Conservation (phyloP, 2,888 invertebrate genomes). For the Ochropacha duplaris region DNA sequence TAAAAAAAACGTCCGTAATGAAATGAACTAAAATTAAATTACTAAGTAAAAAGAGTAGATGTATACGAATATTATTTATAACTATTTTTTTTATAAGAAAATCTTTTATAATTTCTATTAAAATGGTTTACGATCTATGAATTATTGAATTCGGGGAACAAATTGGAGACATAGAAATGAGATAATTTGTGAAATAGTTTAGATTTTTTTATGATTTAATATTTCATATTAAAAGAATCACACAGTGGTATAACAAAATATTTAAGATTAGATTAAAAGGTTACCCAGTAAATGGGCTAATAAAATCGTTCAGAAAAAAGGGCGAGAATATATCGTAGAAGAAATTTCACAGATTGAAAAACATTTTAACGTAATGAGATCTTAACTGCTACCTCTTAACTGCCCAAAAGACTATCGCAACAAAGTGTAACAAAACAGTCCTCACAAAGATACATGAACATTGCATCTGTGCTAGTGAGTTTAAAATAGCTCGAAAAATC, state of each 20-base stretch:
- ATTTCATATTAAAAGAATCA: not conserved
- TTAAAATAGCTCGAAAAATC: not conserved
- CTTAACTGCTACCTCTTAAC: conserved; percentile 8
- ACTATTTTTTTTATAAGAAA: not conserved
- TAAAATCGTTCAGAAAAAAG: not conserved
- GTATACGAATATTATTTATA: not conserved
- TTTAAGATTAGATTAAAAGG: not conserved
- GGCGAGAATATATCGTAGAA: not conserved
- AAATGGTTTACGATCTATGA: not conserved
- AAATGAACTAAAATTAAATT: conserved; percentile 3
- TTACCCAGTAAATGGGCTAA: not conserved
- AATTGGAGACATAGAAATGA: not conserved
- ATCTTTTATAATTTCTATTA: not conserved
- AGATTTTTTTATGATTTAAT: not conserved
- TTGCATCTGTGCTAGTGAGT: not conserved
- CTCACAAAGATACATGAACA: not conserved
- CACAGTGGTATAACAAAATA: too few species aligned
- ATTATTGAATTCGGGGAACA: not conserved
- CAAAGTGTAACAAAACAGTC: not conserved
- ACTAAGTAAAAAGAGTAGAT: conserved; percentile 1
- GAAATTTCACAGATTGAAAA: not conserved
- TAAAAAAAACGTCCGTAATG: not conserved
- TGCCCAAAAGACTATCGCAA: not conserved
- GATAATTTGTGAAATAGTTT: not conserved
- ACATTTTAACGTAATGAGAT: conserved; percentile 16